Conservation (phyloP, 1,140 invertebrate species). For the Lineus longissimus region DNA sequence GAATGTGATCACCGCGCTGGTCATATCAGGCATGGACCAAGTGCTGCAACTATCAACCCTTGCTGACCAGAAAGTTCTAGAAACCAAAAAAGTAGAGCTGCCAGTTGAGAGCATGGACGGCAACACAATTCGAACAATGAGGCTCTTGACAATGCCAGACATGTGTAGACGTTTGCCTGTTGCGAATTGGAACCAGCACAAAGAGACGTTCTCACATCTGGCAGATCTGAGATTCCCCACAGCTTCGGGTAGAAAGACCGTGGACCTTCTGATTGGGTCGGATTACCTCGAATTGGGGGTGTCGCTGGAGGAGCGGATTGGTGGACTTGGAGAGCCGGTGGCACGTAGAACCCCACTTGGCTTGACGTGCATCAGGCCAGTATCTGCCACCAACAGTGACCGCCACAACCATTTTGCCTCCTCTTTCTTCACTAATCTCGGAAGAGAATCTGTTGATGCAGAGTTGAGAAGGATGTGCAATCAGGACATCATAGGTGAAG, state of each 20-base stretch:
- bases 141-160: background rate
- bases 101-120: background rate
- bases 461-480: background rate
- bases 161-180: background rate
- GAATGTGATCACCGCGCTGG: background rate
- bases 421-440: background rate
- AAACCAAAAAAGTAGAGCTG: background rate
- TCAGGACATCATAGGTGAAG: background rate
- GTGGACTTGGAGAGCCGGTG: constrained; percentile 7
- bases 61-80: background rate
- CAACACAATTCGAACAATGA: background rate
- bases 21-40: background rate
- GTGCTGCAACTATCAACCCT: background rate
- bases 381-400: background rate
- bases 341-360: constrained; percentile 12
- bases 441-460: background rate
- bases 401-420: background rate
- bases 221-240: background rate
- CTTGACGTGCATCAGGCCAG: constrained; percentile 11
- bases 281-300: background rate
- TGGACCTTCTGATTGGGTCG: background rate
- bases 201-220: background rate
- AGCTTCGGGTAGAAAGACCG: background rate
- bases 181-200: constrained; percentile 4
- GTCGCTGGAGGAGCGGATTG: background rate